Base-by-base conservation (phyloP, 1,140 invertebrate species). In the Drosophila chauvacae region DNA sequence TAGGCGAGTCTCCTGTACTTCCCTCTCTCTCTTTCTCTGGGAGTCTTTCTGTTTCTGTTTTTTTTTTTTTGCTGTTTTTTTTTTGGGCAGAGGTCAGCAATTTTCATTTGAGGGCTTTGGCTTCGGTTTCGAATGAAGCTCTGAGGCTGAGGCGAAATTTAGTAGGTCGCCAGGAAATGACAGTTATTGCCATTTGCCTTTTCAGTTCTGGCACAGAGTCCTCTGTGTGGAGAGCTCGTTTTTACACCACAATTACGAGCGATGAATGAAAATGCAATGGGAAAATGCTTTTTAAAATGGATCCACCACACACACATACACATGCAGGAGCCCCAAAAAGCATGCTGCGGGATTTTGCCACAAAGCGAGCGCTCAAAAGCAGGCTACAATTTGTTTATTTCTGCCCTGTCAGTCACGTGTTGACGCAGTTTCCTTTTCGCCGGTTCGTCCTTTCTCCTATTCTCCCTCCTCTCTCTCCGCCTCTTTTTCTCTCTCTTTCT, bases 211-310 rank as follows among this genome's bases (percentile, higher is more conserved):
- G 28, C 28, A 37, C 30, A 51, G 30, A 44, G 26, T 50, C 18
- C 14, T 26, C 42, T 44, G 41, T 20, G 39, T 26, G 13, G 6
- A 57, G 42, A 56, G 53, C 62, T 77, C 77, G 84, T 80, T 84
- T 80, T 87, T 83, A 87, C 84, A 80, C 84, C 80, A 84, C 84
- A 88, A 87, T 87, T 88, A 87, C 84, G 80, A 74, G 77, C 84
- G 65, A 88, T 90, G 81, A 88, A 90, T 88, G 85, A 74, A 87
- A 84, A 87, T 87, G 84, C 83, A 84, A 74, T 84, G 72, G 53
- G 51, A 77, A 77, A 90, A 88, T 84, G 84, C 85, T 62, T 83
- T 87, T 87, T 81, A 81, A 88, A 88, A 80, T 88, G 72, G 57
- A 50, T 16, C 33, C 33, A 47, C 51, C 39, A 23, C 33, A 55